These are phyloP conservation scores for Arenaria interpres DNA, from an alignment of 2,113 vertebrate species.

Conservation along the genomic window DNA sequence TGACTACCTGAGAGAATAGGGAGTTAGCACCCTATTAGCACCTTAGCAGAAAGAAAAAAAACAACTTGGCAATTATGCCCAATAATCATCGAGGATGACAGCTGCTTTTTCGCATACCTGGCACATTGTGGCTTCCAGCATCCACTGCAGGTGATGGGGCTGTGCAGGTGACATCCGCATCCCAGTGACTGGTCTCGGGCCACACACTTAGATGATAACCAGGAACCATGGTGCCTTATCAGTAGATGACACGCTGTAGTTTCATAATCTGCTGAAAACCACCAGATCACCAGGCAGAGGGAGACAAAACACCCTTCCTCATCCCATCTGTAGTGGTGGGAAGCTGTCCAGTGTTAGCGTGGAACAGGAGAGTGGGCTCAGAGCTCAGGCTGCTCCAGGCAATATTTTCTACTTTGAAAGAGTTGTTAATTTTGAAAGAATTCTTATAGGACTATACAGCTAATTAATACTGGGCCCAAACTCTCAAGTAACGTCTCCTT, in stretches of 20 bases:
- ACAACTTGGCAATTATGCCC: background rate
- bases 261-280: background rate
- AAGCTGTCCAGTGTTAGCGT: fast-evolving
- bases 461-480: background rate
- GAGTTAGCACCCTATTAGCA: background rate
- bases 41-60: background rate
- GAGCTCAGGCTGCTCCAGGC: background rate
- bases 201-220: fast-evolving
- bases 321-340: background rate
- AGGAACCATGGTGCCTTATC: background rate
- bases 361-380: background rate
- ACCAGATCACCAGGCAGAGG: background rate
- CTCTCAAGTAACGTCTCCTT: background rate
- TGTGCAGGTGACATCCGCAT: background rate
- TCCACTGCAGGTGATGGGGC: background rate
- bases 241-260: background rate
- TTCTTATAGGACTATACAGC: background rate
- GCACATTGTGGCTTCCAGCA: background rate
- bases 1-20: background rate
- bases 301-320: background rate
- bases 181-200: background rate
- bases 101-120: background rate
- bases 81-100: background rate
- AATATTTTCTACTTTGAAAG: background rate
- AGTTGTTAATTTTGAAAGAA: background rate